Conservation (phyloP, 2,888 invertebrate genomes). For the Drosophila hamatofila region DNA sequence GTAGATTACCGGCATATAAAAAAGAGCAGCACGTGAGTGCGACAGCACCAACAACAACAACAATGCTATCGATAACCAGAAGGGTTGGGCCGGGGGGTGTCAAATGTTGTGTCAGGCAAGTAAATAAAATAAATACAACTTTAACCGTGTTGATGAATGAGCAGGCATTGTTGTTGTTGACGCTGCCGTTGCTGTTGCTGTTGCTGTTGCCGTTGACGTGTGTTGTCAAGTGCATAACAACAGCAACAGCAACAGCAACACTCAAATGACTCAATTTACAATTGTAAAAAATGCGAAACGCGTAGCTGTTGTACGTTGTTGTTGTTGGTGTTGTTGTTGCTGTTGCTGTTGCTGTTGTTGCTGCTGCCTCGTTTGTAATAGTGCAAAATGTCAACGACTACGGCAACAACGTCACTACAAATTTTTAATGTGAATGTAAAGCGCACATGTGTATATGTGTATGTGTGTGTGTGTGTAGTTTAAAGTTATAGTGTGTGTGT, state of each 20-base stretch:
- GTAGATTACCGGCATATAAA: constrained; percentile 43
- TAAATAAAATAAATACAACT: constrained; percentile 52
- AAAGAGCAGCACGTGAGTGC: constrained; percentile 64
- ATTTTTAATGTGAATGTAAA: constrained; percentile 68
- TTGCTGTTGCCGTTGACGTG: constrained; percentile 54
- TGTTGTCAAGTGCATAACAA: constrained; percentile 78
- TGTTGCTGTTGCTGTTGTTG: constrained; percentile 53
- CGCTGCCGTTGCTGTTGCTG: constrained; percentile 49
- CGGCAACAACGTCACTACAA: constrained; percentile 62
- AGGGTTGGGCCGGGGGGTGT: constrained; percentile 4
- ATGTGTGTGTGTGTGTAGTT: constrained; percentile 26
- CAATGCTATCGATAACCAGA: constrained; percentile 44
- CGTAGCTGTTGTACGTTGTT: constrained; percentile 42
- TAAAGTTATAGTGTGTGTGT: constrained; percentile 27
- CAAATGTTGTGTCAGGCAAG: constrained; percentile 54
- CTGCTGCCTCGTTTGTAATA: constrained; percentile 65
- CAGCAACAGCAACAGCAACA: constrained; percentile 56
- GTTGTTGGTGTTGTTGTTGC: constrained; percentile 37
- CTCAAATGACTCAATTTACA: constrained; percentile 79
- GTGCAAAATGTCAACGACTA: constrained; percentile 73
- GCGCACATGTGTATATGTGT: not conserved
- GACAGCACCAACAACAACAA: constrained; percentile 22
- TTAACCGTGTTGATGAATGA: constrained; percentile 74
- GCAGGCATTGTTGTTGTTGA: constrained; percentile 45
- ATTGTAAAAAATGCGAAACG: constrained; percentile 73